These are phyloP conservation scores for Scaeva pyrastri DNA, from an alignment of 2,888 invertebrate genomes.

Conservation along the genomic window DNA sequence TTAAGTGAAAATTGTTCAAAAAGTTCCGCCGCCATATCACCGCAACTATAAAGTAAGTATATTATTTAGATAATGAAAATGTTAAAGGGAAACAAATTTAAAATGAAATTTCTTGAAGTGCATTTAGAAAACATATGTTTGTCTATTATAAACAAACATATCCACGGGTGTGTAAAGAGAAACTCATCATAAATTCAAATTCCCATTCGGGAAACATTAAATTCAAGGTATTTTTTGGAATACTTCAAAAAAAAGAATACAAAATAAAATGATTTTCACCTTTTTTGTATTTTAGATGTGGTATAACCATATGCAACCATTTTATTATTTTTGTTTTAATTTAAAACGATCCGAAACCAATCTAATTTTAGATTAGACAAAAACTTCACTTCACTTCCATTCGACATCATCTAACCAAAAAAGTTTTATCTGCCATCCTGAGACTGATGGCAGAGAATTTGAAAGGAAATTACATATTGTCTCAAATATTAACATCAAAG, in stretches of 20 bases:
- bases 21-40: not conserved
- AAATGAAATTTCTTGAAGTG: not conserved
- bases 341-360: conserved; percentile 33
- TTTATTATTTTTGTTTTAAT: conserved; percentile 17
- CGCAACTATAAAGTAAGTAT: not conserved
- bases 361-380: conserved; percentile 40
- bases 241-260: not conserved
- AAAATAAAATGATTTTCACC: conserved; percentile 23
- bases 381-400: conserved; percentile 13
- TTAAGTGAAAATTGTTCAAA: not conserved
- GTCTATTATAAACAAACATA: not conserved
- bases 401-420: not conserved
- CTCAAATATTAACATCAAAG: conserved; percentile 45
- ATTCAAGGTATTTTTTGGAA: not conserved
- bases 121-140: conserved; percentile 1
- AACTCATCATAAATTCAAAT: conserved; percentile 19
- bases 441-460: conserved; percentile 13
- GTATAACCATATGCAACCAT: conserved; percentile 9
- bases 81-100: conserved; percentile 1
- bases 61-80: conserved; percentile 6
- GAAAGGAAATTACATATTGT: conserved; percentile 53
- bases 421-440: not conserved
- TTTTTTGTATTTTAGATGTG: conserved; percentile 7
- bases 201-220: conserved; percentile 53
- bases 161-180: not conserved